Evolutionary conservation across 37 sponge, comb jelly and placozoan genomes (phyloP), one percentile per base, ranked within the genome.

Genomic region (Amphimedon queenslandica): DNA sequence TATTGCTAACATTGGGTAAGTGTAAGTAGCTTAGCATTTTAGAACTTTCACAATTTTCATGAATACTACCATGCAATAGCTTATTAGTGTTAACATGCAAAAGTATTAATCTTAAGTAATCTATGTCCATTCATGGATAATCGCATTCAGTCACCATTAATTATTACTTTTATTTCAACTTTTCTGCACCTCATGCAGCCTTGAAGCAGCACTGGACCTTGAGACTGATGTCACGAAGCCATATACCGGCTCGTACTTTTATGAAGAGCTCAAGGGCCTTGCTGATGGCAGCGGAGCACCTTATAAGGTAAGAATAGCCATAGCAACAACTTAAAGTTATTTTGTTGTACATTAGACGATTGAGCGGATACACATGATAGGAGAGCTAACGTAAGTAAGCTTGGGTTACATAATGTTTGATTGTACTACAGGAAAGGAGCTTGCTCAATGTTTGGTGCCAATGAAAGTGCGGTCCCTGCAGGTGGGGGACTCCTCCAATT

Each of bases 381-480:
- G 93, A 66, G 93, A 92, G 63, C 85, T 92, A 3, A 92, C 93
- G 92, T 91, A 13, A 80, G 87, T 70, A 3, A 60, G 8, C 13
- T 13, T 18, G 8, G 13, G 13, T 18, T 47, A 47, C 53, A 47
- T 47, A 47, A 8, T 18, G 8, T 18, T 13, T 18, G 8, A 47
- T 18, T 47, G 13, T 47, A 47, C 13, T 74, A 18, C 55, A 91
- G 92, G 16, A 92, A 92, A 28, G 93, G 93, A 0, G 25, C 21
- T 28, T 92, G 93, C 47, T 92, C 93, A 55, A 92, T 92, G 93
- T 92, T 92, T 87, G 93, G 93, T 42, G 93, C 93, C 37, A 87
- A 83, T 53, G 67, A 51, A 38, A 67, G 63, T 37, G 93, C 93
- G 20, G 82, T 82, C 16, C 47, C 68, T 25, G 69, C 70, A n/a